Percentiles rank a stretch among this genome's conserved stretches.
Conservation (phyloP, 64 coral and sea anemone species). For the Porites australiensis region DNA sequence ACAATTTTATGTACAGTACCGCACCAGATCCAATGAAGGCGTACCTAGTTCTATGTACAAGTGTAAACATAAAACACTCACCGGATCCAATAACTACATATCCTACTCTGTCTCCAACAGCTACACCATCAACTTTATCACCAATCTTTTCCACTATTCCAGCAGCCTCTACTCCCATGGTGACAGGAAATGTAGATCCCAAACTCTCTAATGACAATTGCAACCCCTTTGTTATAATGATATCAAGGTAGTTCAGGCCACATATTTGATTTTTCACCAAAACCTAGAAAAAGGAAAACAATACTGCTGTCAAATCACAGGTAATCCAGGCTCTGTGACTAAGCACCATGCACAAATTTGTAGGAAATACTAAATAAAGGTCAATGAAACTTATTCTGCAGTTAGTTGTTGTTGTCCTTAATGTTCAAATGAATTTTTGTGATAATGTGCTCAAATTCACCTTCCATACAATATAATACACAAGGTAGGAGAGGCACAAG, state of each 20-base stretch:
- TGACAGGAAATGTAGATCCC: slow-evolving; percentile 13
- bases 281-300: background rate
- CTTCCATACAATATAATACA: no score
- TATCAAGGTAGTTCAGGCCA: slow-evolving; percentile 68
- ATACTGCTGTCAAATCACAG: background rate
- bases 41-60: no score
- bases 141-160: slow-evolving; percentile 53
- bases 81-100: slow-evolving; percentile 48
- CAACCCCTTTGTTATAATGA: slow-evolving; percentile 21
- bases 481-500: no score
- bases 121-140: slow-evolving; percentile 5
- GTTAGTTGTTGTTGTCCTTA: no score
- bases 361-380: no score
- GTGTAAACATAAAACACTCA: background rate
- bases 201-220: background rate
- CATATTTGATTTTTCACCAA: slow-evolving; percentile 66
- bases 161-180: slow-evolving; percentile 59
- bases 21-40: no score
- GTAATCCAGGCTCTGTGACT: no score
- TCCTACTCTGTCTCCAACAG: slow-evolving; percentile 35
- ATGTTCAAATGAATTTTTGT: no score
- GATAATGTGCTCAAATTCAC: no score
- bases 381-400: no score
- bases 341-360: no score
- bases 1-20: no score